Evolutionary conservation across 2,888 invertebrate genomes (phyloP).

Genomic region (Eupsilia transversa): DNA sequence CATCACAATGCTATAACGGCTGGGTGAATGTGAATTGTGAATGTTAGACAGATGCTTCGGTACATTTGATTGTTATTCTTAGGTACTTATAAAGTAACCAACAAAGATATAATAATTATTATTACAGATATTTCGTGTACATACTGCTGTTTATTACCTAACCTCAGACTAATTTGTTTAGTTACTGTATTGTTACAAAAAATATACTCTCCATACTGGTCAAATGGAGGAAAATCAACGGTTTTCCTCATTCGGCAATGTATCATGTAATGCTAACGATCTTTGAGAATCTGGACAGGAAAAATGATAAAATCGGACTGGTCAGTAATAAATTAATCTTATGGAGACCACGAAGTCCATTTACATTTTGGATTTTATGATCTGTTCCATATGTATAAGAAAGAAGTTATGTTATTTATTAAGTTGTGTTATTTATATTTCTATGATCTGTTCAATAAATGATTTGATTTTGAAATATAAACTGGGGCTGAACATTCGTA

Average conservation of each 20-base stretch:
- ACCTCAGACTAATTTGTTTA: neutral
- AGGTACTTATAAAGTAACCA: neutral
- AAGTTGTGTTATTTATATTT: no score
- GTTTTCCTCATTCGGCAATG: neutral
- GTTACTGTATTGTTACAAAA: neutral
- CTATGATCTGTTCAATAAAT: no score
- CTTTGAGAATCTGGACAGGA: conserved; percentile 16
- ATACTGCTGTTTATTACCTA: neutral
- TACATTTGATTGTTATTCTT: conserved; percentile 22
- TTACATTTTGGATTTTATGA: no score
- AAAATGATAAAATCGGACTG: neutral
- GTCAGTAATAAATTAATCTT: neutral
- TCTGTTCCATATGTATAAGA: no score
- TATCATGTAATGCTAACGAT: neutral
- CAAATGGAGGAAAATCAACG: neutral
- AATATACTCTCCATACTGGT: neutral
- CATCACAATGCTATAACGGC: conserved; percentile 6
- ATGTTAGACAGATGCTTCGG: neutral
- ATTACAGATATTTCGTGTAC: neutral
- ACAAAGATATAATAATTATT: neutral
- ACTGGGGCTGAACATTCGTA: neutral
- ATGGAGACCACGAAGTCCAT: neutral
- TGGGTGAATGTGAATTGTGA: conserved; percentile 11
- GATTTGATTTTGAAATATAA: neutral
- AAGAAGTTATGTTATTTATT: no score